Conservation (phyloP, 2,888 invertebrate genomes). For the Timandra comae region DNA sequence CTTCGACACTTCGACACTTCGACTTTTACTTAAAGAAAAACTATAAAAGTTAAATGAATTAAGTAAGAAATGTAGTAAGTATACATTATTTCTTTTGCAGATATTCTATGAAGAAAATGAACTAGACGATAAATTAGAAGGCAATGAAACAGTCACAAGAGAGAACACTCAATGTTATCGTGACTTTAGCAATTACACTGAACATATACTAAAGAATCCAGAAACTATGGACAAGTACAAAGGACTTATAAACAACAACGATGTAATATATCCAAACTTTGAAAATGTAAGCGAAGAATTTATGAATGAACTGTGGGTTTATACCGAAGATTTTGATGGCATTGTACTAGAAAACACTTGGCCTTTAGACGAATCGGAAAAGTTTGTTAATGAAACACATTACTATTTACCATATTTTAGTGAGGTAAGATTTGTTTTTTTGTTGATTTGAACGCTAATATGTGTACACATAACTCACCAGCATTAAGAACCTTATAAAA, state of each 20-base stretch:
- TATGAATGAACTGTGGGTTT: constrained; percentile 42
- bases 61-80: too few species aligned
- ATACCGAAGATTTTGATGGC: constrained; percentile 46
- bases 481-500: too few species aligned
- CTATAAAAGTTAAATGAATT: too few species aligned
- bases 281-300: constrained; percentile 30
- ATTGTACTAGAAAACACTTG: constrained; percentile 74
- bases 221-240: constrained; percentile 32
- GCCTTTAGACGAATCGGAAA: constrained; percentile 61
- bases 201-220: constrained; percentile 32
- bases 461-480: too few species aligned
- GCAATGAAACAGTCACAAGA: constrained; percentile 14
- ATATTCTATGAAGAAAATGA: background rate
- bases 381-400: constrained; percentile 44
- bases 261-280: constrained; percentile 52
- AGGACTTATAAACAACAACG: constrained; percentile 30
- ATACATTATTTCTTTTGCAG: too few species aligned
- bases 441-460: background rate
- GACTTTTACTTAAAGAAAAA: too few species aligned
- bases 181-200: constrained; percentile 26
- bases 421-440: too few species aligned
- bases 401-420: constrained; percentile 67
- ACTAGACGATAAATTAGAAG: constrained; percentile 6
- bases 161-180: constrained; percentile 16
- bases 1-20: too few species aligned